These are phyloP conservation scores for Dendrocopos noguchii DNA, from an alignment of 2,113 vertebrate species.

Conservation along the genomic window DNA sequence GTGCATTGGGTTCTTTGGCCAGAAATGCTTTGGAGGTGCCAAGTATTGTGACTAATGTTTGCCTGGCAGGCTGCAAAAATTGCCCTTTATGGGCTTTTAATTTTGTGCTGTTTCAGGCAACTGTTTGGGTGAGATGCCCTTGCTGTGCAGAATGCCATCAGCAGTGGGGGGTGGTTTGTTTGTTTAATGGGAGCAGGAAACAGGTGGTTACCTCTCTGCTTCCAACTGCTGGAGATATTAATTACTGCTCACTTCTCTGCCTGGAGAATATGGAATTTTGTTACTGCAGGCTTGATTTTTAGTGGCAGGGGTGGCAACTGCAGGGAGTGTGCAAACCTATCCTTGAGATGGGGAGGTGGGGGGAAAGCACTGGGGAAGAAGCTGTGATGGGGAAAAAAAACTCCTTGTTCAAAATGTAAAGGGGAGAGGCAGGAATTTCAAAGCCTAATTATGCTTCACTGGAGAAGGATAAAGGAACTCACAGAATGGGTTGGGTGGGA, in stretches of 20 bases:
- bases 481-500: too few relatives aligned
- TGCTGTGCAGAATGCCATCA: background rate
- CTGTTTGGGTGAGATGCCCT: slow-evolving; percentile 18
- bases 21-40: slow-evolving; percentile 13
- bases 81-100: slow-evolving; percentile 39
- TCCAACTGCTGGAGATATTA: background rate
- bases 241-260: slow-evolving; percentile 28
- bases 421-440: background rate
- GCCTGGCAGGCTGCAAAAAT: slow-evolving; percentile 26
- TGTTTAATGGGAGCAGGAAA: background rate
- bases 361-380: background rate
- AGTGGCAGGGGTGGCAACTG: background rate
- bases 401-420: background rate
- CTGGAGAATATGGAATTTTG: background rate
- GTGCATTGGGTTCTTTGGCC: slow-evolving; percentile 39
- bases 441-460: rapidly evolving
- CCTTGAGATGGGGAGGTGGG: background rate
- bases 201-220: slow-evolving; percentile 19
- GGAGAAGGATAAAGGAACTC: background rate
- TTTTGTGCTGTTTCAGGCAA: background rate
- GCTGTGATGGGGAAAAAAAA: background rate
- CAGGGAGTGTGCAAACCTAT: background rate
- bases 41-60: slow-evolving; percentile 46
- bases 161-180: background rate
- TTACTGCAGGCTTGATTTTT: background rate